Evolutionary conservation across 2,888 invertebrate genomes (phyloP), one percentile per base, ranked within the genome.

Genomic region (Caenorhabditis japonica): DNA sequence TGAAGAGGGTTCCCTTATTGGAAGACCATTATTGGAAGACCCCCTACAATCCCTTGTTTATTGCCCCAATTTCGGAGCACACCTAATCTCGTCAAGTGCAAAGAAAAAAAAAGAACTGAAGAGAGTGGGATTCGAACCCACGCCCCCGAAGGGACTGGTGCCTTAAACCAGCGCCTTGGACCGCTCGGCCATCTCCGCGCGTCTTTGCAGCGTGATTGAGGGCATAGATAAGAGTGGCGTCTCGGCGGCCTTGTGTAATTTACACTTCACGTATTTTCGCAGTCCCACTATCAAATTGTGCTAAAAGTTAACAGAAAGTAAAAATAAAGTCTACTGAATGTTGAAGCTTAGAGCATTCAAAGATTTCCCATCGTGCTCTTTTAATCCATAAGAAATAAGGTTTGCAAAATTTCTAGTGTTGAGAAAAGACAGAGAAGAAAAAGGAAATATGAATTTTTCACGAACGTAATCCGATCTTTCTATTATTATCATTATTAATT

Each of bases 131-230:
- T 92, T 92, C 92, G 92, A 92, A 92, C 92, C 92, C 92, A 92
- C 92, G 92, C 92, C 92, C 85, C 88, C 92, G 92, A 92, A 90
- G 92, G 92, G 92, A 92, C 93, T 93, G 80, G 81, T 78, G 92
- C 92, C 93, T 93, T 92, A 93, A 93, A 92, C 92, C 92, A 92
- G 92, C 92, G 92, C 92, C 92, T 92, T 92, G 92, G 92, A 92
- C 92, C 92, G 92, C 92, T 92, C 92, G 92, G 92, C 92, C 92
- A 92, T 82, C 82, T 12, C n/a, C 3, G 4, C 4, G 19, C 15
- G 41, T 15, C 23, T 1, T 7, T 4, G 19, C 41, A 15, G 41
- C 41, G 41, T 4, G 17, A 2, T 12, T 7, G 41, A 41, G 41
- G 41, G 41, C 17, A 17, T 41, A 41, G 41, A 41, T 3, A 10